A percentile compares a stretch with the other conserved stretches of the same genome.
These are phyloP conservation scores for Eciton burchellii DNA, from an alignment of 1,140 invertebrate genomes.

Conservation along the genomic window DNA sequence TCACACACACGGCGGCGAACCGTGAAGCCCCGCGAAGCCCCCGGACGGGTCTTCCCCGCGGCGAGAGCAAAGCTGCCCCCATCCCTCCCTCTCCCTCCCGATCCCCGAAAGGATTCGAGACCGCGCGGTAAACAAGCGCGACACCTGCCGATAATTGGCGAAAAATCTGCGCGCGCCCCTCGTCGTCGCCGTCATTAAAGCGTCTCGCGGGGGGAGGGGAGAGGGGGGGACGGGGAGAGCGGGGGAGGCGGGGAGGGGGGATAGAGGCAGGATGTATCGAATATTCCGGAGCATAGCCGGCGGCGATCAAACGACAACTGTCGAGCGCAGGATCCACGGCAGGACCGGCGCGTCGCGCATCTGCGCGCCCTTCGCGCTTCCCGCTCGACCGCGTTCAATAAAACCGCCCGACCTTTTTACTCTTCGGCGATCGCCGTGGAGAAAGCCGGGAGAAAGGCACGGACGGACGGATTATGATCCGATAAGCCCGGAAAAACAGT, in stretches of 20 bases:
- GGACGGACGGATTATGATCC: conserved; percentile 49
- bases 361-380: conserved; percentile 19
- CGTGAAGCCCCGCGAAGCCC: conserved; percentile 18
- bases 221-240: too few species aligned
- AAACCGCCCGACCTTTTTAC: conserved; percentile 13
- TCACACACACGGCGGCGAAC: conserved; percentile 12
- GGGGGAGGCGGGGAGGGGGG: background rate
- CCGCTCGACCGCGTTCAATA: conserved; percentile 2
- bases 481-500: conserved; percentile 31
- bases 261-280: background rate
- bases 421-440: conserved; percentile 13
- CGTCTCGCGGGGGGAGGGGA: too few species aligned
- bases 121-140: conserved; percentile 30
- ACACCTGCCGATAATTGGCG: conserved; percentile 26
- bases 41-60: background rate
- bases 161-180: conserved; percentile 22
- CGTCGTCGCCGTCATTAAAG: conserved; percentile 6
- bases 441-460: conserved; percentile 12
- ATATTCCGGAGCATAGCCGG: conserved; percentile 32
- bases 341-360: conserved; percentile 26
- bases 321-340: conserved; percentile 56
- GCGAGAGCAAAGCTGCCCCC: conserved; percentile 20
- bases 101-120: conserved; percentile 14
- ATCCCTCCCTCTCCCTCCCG: too few species aligned
- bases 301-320: conserved; percentile 72